These are phyloP conservation scores for Eulemur macaco DNA, from an alignment of 2,113 vertebrate genomes.

Conservation along the genomic window DNA sequence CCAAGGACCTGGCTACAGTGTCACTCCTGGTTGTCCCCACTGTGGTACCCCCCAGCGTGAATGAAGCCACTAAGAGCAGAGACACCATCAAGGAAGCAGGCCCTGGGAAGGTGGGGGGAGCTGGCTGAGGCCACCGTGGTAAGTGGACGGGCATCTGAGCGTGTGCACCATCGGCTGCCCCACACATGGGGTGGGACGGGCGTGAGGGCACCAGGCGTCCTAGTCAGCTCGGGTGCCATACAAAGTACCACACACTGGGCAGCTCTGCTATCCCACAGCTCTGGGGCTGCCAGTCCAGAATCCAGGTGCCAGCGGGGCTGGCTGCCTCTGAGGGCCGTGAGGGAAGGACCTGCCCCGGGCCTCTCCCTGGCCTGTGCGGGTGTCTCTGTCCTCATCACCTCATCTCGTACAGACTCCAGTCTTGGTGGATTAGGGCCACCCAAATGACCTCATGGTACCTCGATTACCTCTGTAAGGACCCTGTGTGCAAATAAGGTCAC, in stretches of 20 bases:
- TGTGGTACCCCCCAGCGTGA: background rate
- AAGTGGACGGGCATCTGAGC: no score
- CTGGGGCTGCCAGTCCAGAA: background rate
- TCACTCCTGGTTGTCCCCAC: background rate
- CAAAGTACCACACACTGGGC: background rate
- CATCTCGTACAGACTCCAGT: background rate
- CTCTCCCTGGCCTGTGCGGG: background rate
- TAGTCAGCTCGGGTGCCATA: background rate
- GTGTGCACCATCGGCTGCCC: fast-evolving
- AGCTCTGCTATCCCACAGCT: no score
- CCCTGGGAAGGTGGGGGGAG: background rate
- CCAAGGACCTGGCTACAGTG: background rate
- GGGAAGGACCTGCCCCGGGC: fast-evolving
- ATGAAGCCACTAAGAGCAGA: background rate
- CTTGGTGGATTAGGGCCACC: background rate
- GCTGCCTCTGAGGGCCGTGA: fast-evolving
- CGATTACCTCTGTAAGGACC: background rate
- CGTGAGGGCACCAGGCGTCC: fast-evolving
- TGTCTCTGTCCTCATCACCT: background rate
- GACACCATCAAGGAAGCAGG: fast-evolving
- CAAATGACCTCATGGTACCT: background rate
- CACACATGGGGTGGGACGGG: fast-evolving
- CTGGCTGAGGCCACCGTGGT: fast-evolving
- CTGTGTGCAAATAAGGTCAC: background rate
- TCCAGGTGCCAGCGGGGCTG: background rate